These are phyloP conservation scores for Bradypodion ventrale DNA, from an alignment of 2,797 vertebrate genomes.

Conservation along the genomic window DNA sequence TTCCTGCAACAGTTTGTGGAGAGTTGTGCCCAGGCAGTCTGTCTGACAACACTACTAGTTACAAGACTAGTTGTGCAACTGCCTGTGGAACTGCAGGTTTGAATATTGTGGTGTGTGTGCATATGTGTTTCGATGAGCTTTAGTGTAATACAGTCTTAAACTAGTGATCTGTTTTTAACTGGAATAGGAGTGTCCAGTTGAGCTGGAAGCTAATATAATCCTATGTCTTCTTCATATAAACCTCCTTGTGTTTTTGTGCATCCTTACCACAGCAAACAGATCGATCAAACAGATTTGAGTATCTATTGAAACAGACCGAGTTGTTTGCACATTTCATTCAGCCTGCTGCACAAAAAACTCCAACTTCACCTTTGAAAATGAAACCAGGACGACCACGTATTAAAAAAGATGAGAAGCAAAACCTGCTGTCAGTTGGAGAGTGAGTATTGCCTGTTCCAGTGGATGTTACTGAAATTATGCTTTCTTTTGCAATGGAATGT, in stretches of 20 bases:
- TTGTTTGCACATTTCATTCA: conserved; percentile 99
- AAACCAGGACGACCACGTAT: conserved; percentile 96
- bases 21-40: too few relatives aligned
- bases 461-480: conserved; percentile 29
- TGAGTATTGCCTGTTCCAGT: conserved; percentile 78
- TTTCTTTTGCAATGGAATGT: conserved; percentile 35
- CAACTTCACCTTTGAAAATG: conserved; percentile 99
- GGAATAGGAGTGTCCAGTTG: not conserved
- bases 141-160: not conserved
- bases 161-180: not conserved
- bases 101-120: not conserved
- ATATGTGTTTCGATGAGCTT: not conserved
- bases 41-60: too few relatives aligned
- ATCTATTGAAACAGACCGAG: conserved; percentile 97
- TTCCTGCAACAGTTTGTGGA: too few relatives aligned
- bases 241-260: conserved; percentile 11
- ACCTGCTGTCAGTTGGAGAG: conserved; percentile 94
- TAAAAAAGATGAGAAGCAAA: conserved; percentile 98
- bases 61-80: too few relatives aligned
- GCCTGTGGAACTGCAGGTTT: not conserved
- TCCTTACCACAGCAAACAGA: conserved; percentile 87
- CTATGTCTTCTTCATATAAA: conserved; percentile 7
- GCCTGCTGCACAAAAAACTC: conserved; percentile 97
- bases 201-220: not conserved
- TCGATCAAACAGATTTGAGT: conserved; percentile 97